phyloP scores from a whole-genome alignment of 2,888 invertebrate genomes.

The Aporophyla lueneburgensis region DNA sequence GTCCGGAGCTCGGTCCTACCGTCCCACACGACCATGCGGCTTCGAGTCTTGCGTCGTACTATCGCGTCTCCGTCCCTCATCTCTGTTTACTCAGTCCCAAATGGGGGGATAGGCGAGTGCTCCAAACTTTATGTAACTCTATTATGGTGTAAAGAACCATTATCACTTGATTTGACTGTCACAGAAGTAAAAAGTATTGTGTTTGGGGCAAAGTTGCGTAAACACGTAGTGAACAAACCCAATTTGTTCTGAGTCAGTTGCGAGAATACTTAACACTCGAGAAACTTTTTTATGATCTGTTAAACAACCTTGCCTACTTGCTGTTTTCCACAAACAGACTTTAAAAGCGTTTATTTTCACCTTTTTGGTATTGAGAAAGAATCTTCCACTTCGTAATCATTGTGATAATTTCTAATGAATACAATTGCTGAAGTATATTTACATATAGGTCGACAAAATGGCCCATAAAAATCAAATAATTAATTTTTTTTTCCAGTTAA shows the following conservation, averaged over 20 bases:
- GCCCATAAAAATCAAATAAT: neutral
- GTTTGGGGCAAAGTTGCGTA: slow-evolving; percentile 66
- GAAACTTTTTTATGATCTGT: slow-evolving; percentile 70
- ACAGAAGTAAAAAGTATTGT: slow-evolving; percentile 66
- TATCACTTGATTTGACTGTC: slow-evolving; percentile 72
- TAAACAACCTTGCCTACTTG: slow-evolving; percentile 63
- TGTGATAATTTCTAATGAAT: slow-evolving; percentile 35
- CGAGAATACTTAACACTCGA: slow-evolving; percentile 57
- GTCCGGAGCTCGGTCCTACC: slow-evolving; percentile 67
- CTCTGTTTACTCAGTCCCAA: slow-evolving; percentile 87
- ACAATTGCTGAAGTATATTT: neutral
- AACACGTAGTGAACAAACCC: slow-evolving; percentile 55
- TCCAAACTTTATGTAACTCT: slow-evolving; percentile 80
- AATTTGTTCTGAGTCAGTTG: slow-evolving; percentile 56
- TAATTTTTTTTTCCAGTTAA: neutral
- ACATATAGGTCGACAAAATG: too few relatives aligned
- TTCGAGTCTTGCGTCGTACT: slow-evolving; percentile 85
- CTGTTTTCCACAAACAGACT: slow-evolving; percentile 52
- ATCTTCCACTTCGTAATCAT: slow-evolving; percentile 30
- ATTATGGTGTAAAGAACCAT: slow-evolving; percentile 77
- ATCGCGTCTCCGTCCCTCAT: slow-evolving; percentile 87
- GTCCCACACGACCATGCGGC: slow-evolving; percentile 82
- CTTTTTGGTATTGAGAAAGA: slow-evolving; percentile 50
- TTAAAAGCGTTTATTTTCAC: slow-evolving; percentile 49
- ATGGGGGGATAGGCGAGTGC: slow-evolving; percentile 86